phyloP scores from a whole-genome alignment of 1,140 invertebrate species.

The Anagrus nilaparvatae region DNA sequence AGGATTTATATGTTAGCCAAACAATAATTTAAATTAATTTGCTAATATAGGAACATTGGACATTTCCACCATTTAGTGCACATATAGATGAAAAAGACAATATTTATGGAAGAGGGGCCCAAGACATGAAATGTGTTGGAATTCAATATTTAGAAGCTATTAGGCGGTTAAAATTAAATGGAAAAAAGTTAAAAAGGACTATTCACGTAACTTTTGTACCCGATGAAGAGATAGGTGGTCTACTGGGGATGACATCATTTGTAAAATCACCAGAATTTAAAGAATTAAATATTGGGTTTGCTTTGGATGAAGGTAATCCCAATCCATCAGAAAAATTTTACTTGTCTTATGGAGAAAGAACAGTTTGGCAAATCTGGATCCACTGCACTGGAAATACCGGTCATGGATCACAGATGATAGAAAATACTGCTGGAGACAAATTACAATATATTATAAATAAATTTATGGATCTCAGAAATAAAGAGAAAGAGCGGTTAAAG shows the following conservation, averaged over 20 bases:
- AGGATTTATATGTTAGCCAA: too few species aligned
- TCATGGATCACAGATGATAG: conserved; percentile 75
- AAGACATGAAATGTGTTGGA: conserved; percentile 78
- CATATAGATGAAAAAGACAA: conserved; percentile 67
- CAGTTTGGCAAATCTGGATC: conserved; percentile 57
- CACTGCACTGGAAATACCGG: conserved; percentile 73
- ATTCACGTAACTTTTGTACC: conserved; percentile 47
- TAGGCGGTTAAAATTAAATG: conserved; percentile 50
- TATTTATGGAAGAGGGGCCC: conserved; percentile 72
- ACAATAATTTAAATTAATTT: too few species aligned
- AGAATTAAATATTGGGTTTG: conserved; percentile 77
- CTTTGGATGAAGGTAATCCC: conserved; percentile 82
- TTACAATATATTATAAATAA: conserved; percentile 62
- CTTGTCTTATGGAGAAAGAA: conserved; percentile 69
- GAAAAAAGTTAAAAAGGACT: conserved; percentile 41
- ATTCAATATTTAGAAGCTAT: conserved; percentile 76
- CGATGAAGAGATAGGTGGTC: conserved; percentile 90
- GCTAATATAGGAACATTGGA: conserved; percentile 69
- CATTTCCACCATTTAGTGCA: conserved; percentile 67
- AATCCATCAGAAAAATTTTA: conserved; percentile 53
- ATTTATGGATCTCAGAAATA: conserved; percentile 61
- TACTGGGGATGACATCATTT: conserved; percentile 71
- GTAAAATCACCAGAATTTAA: conserved; percentile 67
- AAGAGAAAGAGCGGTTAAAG: conserved; percentile 55
- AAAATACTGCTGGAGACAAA: conserved; percentile 80